Percentiles rank a stretch among this genome's conserved stretches.
Conservation (phyloP, 2,797 vertebrate genomes). For the Muraenolepis orangiensis region DNA sequence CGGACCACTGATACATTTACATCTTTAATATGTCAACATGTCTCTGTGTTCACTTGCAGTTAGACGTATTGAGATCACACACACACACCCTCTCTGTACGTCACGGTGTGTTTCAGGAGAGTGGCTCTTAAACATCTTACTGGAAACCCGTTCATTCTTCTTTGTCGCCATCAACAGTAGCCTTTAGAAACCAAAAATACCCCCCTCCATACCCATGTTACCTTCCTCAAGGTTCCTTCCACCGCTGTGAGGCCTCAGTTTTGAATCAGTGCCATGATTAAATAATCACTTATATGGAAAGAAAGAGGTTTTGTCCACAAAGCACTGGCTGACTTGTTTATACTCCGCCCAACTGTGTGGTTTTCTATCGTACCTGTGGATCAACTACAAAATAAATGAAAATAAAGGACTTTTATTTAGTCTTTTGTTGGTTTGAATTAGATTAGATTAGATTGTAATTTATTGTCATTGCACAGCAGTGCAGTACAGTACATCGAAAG, state of each 20-base stretch:
- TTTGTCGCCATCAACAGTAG: background rate
- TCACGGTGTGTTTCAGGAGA: background rate
- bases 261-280: background rate
- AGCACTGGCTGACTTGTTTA: constrained; percentile 23
- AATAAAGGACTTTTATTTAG: constrained; percentile 57
- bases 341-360: constrained; percentile 26
- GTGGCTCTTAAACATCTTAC: background rate
- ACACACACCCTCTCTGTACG: background rate
- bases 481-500: too few species aligned
- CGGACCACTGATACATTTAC: background rate
- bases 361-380: constrained; percentile 41
- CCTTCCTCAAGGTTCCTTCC: background rate
- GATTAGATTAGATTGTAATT: too few species aligned
- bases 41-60: background rate
- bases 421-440: constrained; percentile 2
- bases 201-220: background rate
- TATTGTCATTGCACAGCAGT: too few species aligned
- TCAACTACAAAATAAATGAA: constrained; percentile 49
- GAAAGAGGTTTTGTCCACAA: constrained; percentile 12
- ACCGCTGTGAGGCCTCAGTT: background rate
- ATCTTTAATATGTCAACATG: background rate
- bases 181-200: background rate
- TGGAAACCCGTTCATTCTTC: background rate
- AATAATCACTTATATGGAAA: background rate
- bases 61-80: background rate